Percentiles rank a stretch among this genome's conserved stretches.
Conservation (phyloP, 2,797 vertebrate species). For the Pempheris klunzingeri region DNA sequence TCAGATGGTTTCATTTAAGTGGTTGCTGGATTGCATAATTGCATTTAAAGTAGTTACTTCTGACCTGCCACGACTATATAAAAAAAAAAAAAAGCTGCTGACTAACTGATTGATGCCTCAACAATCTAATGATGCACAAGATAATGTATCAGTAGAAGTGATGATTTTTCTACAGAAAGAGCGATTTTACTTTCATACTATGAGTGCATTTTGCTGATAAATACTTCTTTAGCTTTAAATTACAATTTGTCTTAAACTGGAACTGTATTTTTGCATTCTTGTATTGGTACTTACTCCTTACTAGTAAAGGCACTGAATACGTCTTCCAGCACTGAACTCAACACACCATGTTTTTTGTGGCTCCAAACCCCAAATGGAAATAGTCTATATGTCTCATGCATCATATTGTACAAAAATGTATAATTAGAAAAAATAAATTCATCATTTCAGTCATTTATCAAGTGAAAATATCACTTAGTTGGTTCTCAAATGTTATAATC, state of each 20-base stretch:
- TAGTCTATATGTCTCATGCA: background rate
- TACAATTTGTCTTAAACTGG: background rate
- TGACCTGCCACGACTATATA: no score
- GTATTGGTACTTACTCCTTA: background rate
- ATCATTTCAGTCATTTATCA: background rate
- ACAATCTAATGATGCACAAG: no score
- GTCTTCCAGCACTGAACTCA: background rate
- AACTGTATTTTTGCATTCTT: background rate
- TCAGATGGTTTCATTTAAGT: conserved; percentile 4
- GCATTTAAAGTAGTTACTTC: background rate
- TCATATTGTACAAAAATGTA: background rate
- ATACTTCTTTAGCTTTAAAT: background rate
- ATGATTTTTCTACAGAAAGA: no score
- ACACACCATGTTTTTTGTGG: background rate
- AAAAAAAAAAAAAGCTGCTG: no score
- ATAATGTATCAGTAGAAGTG: no score
- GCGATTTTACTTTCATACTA: no score
- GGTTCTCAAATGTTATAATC: background rate
- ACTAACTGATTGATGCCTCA: no score
- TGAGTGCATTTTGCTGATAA: no score
- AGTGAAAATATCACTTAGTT: background rate
- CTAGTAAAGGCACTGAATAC: background rate
- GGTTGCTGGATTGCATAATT: background rate
- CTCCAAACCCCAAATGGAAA: background rate
- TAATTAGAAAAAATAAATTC: background rate